Conservation (phyloP, 2,888 invertebrate species). For the Heteromurus nitidus region DNA sequence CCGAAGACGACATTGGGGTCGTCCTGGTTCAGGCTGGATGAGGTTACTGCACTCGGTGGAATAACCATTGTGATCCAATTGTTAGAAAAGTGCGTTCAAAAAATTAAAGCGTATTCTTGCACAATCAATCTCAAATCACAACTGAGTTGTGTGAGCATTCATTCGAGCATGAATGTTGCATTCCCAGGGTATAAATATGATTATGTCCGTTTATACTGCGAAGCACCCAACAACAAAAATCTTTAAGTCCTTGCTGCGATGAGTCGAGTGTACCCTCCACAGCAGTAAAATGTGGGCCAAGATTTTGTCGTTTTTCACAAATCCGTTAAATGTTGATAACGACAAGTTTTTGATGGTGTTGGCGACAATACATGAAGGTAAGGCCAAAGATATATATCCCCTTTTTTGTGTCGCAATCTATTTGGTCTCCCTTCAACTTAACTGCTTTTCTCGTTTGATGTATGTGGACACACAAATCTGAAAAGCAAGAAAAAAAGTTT, state of each 20-base stretch:
- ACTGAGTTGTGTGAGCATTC: neutral
- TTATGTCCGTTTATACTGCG: neutral
- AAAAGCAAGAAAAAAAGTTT: conserved; percentile 63
- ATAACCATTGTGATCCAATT: conserved; percentile 63
- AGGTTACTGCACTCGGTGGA: conserved; percentile 62
- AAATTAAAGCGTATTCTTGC: neutral
- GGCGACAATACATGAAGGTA: conserved; percentile 55
- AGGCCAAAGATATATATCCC: conserved; percentile 9
- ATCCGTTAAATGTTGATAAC: conserved; percentile 50
- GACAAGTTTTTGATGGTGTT: conserved; percentile 51
- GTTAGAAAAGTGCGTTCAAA: too few species aligned
- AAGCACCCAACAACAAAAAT: conserved; percentile 4
- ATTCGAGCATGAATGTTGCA: neutral
- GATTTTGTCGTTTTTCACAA: conserved; percentile 57
- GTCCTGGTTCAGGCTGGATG: conserved; percentile 7
- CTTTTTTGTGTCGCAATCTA: conserved; percentile 39
- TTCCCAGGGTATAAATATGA: neutral
- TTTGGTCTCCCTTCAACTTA: conserved; percentile 29
- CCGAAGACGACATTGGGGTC: conserved; percentile 83
- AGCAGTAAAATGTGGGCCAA: conserved; percentile 51
- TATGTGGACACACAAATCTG: conserved; percentile 44
- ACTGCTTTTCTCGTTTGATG: conserved; percentile 20
- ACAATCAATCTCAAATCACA: neutral
- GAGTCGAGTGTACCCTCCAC: neutral
- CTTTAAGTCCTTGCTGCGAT: conserved; percentile 38